Percentiles rank a stretch among this genome's conserved stretches.
Evolutionary conservation across 2,113 vertebrate species (phyloP).

Genomic region (Entosphenus tridentatus): DNA sequence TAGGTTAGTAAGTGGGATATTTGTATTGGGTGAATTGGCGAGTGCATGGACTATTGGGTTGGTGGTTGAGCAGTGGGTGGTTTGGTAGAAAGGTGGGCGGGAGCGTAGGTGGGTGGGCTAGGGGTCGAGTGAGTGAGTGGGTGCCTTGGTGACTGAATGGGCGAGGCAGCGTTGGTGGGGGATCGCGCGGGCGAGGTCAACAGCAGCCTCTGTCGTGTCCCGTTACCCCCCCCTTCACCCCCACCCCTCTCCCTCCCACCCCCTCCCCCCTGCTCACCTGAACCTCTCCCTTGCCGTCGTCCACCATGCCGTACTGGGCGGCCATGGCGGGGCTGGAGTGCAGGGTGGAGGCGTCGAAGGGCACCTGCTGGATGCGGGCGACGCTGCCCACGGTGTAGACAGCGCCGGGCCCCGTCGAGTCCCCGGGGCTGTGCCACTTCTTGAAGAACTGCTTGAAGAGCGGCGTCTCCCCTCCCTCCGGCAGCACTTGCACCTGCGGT

Average conservation of each 20-base stretch:
- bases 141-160: too few relatives aligned
- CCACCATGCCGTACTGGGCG: constrained; percentile 30
- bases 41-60: too few relatives aligned
- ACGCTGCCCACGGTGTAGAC: constrained; percentile 18
- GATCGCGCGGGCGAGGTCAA: background rate
- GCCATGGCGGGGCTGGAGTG: constrained; percentile 24
- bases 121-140: too few relatives aligned
- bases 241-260: background rate
- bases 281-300: constrained; percentile 27
- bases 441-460: constrained; percentile 33
- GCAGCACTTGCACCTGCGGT: constrained; percentile 22
- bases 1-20: too few relatives aligned
- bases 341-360: constrained; percentile 24
- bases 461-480: constrained; percentile 21
- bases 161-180: too few relatives aligned
- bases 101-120: too few relatives aligned
- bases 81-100: too few relatives aligned
- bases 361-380: constrained; percentile 21
- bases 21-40: too few relatives aligned
- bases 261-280: constrained; percentile 16
- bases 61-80: too few relatives aligned
- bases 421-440: constrained; percentile 25
- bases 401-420: constrained; percentile 19
- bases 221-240: background rate
- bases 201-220: background rate